Conservation (phyloP, 2,113 vertebrate genomes). For the Suncus etruscus region DNA sequence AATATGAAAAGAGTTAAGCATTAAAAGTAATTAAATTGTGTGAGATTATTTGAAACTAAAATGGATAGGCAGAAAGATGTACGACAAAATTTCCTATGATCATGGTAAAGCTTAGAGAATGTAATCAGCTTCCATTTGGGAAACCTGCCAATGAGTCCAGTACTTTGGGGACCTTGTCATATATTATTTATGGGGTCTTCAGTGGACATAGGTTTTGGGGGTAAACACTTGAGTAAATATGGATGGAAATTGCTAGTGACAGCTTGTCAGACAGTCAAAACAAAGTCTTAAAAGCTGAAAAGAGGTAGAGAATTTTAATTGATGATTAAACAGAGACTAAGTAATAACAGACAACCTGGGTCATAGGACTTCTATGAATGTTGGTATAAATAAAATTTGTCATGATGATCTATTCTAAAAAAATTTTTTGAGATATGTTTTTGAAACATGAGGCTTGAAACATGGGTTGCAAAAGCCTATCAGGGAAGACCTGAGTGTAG, state of each 20-base stretch:
- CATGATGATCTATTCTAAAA: too few species aligned
- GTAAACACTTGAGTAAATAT: not conserved
- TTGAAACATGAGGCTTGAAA: not conserved
- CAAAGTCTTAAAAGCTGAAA: not conserved
- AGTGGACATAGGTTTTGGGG: too few species aligned
- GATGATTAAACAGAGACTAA: not conserved
- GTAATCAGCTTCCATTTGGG: not conserved
- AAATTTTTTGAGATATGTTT: not conserved
- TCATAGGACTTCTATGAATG: not conserved
- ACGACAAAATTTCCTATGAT: not conserved
- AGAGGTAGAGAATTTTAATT: not conserved
- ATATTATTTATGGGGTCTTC: not conserved
- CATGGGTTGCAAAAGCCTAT: not conserved
- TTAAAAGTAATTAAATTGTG: not conserved
- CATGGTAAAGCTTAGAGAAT: not conserved
- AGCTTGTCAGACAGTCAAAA: not conserved
- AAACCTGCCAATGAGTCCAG: not conserved
- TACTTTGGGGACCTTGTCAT: not conserved
- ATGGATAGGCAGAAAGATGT: not conserved
- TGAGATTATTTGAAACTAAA: not conserved
- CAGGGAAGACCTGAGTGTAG: not conserved
- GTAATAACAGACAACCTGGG: not conserved
- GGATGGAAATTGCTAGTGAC: not conserved
- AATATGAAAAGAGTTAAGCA: slow-evolving; percentile 8
- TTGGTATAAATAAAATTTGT: not conserved